Evolutionary conservation across 64 coral and sea anemone species (phyloP).

Genomic region (Pocillopora damicornis): DNA sequence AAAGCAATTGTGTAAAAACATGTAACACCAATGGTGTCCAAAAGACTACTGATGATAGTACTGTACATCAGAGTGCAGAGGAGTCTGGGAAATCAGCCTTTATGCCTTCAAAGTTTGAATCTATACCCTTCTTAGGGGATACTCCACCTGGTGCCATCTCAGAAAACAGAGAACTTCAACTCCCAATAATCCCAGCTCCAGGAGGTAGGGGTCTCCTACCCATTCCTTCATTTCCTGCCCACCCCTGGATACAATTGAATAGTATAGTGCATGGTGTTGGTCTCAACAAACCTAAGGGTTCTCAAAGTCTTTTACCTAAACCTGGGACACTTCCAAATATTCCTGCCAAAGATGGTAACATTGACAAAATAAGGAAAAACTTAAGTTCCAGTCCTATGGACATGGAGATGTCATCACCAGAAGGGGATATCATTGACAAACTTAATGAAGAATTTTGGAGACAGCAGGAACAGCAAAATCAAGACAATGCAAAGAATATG

Average conservation of each 20-base stretch:
- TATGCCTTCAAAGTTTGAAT: not conserved
- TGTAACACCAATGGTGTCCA: not conserved
- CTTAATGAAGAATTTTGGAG: slow-evolving; percentile 93
- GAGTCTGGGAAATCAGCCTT: slow-evolving; percentile 1
- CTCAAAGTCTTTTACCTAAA: not conserved
- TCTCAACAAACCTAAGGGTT: not conserved
- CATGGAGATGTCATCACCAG: slow-evolving; percentile 87
- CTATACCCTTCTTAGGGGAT: slow-evolving; percentile 32
- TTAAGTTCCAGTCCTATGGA: slow-evolving; percentile 61
- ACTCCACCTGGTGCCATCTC: not conserved
- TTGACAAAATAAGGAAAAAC: slow-evolving; percentile 5
- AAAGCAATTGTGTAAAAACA: not conserved
- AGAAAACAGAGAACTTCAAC: not conserved
- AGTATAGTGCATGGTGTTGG: not conserved
- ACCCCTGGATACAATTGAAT: too few species aligned
- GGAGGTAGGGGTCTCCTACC: not conserved
- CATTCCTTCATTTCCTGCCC: not conserved
- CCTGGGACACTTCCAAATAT: not conserved
- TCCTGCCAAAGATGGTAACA: not conserved
- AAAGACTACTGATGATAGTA: not conserved
- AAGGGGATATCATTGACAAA: slow-evolving; percentile 80
- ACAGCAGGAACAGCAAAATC: slow-evolving; percentile 17
- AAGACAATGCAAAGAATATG: not conserved
- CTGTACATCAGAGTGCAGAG: not conserved
- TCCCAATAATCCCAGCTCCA: not conserved